A percentile compares a stretch with the other conserved stretches of the same genome.
These are phyloP conservation scores for Macrotis lagotis DNA, from an alignment of 2,113 vertebrate species.

Conservation along the genomic window DNA sequence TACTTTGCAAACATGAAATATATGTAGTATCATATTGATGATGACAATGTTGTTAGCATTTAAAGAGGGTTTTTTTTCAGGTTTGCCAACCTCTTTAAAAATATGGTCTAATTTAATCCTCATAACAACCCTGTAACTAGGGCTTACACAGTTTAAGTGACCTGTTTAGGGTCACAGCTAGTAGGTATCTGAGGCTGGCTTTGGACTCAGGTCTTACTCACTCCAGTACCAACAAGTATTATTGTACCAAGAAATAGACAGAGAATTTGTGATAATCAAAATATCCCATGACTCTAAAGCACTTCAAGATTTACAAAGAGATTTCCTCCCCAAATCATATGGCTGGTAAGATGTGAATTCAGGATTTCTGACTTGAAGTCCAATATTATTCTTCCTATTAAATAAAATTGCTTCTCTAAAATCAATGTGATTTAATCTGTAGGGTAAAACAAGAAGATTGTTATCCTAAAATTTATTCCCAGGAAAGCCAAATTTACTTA, in stretches of 20 bases:
- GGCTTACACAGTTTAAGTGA: background rate
- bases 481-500: background rate
- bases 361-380: background rate
- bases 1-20: background rate
- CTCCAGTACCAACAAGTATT: background rate
- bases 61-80: background rate
- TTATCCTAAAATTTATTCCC: background rate
- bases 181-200: background rate
- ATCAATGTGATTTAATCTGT: background rate
- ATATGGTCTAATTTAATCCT: background rate
- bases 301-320: background rate
- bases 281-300: background rate
- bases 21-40: background rate
- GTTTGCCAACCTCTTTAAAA: background rate
- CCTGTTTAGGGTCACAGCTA: background rate
- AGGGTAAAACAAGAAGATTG: conserved; percentile 4
- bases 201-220: background rate
- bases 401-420: background rate
- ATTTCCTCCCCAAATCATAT: background rate
- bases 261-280: background rate
- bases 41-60: background rate
- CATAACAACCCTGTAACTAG: background rate
- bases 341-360: background rate
- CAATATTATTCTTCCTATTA: background rate
- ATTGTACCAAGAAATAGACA: background rate